Base-by-base conservation (phyloP, 1,140 invertebrate genomes). In the Akabosia matsudoensis region DNA sequence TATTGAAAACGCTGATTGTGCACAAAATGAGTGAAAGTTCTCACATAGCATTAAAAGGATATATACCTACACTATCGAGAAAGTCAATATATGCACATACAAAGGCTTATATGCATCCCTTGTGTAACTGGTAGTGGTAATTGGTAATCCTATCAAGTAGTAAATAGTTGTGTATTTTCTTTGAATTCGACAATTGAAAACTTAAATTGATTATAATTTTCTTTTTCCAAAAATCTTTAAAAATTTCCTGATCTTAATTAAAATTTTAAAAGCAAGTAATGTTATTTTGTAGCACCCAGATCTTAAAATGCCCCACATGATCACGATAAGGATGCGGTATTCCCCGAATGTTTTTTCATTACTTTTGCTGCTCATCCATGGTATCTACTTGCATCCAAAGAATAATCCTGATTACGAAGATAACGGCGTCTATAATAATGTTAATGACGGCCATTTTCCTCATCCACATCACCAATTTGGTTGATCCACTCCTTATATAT, bases 391-490 rank as follows among this genome's bases (percentile, higher is more conserved):
- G 7, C 37, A 16, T 56, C n/a, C 28, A 30, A 4, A 67, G 61
- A 45, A 67, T 67, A 67, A 67, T 61, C 26, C 3, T 30, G 61
- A 67, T 67, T 67, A 30, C 22, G 61, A 31, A 4, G 61, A 67
- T 67, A 67, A 67, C 61, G 61, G 31, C 28, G 61, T 67, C 61
- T 13, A 67, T 67, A 67, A 67, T 67, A 67, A 67, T 30, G 28
- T 13, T 67, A 67, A 67, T 67, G 61, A 67, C 28, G 61, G 61
- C 31, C 61, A 67, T 67, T 67, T 67, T 67, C 61, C 22, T 67
- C 61, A 67, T 67, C 61, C 28, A 16, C 3, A 67, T 67, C 61
- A 31, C 61, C 61, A 28, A 22, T 67, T 22, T 28, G 28, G 61
- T 67, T 67, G 61, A 67, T 67, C 61, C 61, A 67, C 61, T 30